Evolutionary conservation across 2,113 vertebrate genomes (phyloP).

Genomic region (Orthonyx spaldingii): DNA sequence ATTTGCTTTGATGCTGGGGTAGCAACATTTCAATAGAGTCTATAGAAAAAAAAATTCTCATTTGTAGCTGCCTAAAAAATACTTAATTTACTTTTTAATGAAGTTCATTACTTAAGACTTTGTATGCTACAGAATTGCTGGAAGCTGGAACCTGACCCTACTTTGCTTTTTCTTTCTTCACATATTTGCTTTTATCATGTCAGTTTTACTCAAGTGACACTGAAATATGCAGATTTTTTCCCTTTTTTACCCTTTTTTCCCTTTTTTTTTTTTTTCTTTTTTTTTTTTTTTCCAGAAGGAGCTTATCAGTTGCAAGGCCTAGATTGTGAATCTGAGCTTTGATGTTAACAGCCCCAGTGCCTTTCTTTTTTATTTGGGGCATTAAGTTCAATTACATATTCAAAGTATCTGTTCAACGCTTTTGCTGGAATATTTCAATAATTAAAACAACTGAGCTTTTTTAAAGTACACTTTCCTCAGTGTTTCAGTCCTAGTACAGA

Average conservation of each 20-base stretch:
- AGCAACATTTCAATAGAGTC: neutral
- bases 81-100: slow-evolving; percentile 51
- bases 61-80: slow-evolving; percentile 32
- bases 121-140: slow-evolving; percentile 9
- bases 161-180: slow-evolving; percentile 53
- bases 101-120: slow-evolving; percentile 48
- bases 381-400: slow-evolving; percentile 58
- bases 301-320: slow-evolving; percentile 40
- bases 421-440: slow-evolving; percentile 29
- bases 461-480: neutral
- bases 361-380: slow-evolving; percentile 50
- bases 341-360: slow-evolving; percentile 47
- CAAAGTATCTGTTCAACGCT: slow-evolving; percentile 30
- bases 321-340: slow-evolving; percentile 7
- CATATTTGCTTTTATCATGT: slow-evolving; percentile 58
- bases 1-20: neutral
- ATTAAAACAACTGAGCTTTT: slow-evolving; percentile 16
- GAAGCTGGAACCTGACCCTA: slow-evolving; percentile 46
- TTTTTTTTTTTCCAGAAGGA: neutral
- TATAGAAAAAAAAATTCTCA: neutral
- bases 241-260: neutral
- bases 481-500: neutral
- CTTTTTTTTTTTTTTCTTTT: neutral
- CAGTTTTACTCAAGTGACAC: slow-evolving; percentile 49
- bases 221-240: slow-evolving; percentile 43